Conservation (phyloP, 1,140 invertebrate species). For the Lordiphosa clarofinis region DNA sequence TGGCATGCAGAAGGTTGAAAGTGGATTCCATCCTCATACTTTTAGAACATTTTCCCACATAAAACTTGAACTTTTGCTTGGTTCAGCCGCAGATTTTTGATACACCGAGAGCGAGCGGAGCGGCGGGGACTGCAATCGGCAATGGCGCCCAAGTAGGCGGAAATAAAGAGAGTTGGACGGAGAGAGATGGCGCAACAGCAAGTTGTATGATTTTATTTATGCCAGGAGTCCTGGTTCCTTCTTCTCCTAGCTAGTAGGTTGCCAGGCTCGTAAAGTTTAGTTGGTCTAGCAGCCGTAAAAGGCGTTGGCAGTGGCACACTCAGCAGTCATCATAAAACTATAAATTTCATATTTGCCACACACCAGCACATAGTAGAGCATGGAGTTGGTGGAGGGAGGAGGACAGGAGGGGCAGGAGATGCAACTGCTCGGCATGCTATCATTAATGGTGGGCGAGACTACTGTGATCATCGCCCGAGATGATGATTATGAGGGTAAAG, state of each 20-base stretch:
- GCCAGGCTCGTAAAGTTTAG: conserved; percentile 68
- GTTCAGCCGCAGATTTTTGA: conserved; percentile 44
- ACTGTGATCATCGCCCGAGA: conserved; percentile 34
- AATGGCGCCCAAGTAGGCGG: conserved; percentile 72
- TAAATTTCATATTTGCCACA: conserved; percentile 76
- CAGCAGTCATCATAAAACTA: conserved; percentile 79
- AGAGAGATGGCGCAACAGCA: conserved; percentile 15
- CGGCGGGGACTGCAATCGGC: conserved; percentile 61
- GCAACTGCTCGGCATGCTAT: conserved; percentile 52
- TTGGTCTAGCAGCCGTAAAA: conserved; percentile 71
- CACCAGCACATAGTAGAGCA: conserved; percentile 3
- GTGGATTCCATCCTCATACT: conserved; percentile 16
- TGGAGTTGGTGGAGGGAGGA: background rate
- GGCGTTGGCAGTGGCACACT: conserved; percentile 76
- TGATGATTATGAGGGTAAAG: conserved; percentile 19
- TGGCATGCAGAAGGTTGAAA: conserved; percentile 41
- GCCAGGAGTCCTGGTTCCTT: conserved; percentile 40
- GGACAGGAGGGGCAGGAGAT: background rate
- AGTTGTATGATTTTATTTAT: conserved; percentile 74
- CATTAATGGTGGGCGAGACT: conserved; percentile 72
- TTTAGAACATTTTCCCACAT: conserved; percentile 48
- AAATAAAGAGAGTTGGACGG: conserved; percentile 44
- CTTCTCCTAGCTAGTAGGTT: conserved; percentile 15
- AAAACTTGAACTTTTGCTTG: conserved; percentile 68
- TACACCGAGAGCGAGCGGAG: conserved; percentile 19